Percentiles rank a stretch among this genome's conserved stretches.
These are phyloP conservation scores for Chloroclystis v-ata DNA, from an alignment of 2,888 invertebrate species.

Conservation along the genomic window DNA sequence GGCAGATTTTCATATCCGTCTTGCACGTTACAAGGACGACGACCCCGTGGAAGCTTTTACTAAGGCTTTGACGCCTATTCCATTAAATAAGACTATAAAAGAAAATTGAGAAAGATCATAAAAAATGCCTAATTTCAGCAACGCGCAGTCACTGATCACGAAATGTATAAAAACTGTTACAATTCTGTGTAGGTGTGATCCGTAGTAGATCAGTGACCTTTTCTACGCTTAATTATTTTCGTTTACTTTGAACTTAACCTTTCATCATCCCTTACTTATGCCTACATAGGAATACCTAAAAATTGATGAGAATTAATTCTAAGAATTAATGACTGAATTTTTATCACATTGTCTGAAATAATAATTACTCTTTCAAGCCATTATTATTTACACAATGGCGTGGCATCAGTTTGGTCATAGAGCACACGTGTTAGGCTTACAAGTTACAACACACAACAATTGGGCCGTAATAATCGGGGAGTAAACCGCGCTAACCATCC, in stretches of 20 bases:
- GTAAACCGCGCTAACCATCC: conserved; percentile 40
- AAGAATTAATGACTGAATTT: no score
- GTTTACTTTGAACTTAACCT: no score
- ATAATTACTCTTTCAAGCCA: no score
- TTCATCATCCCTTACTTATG: no score
- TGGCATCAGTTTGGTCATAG: conserved; percentile 19
- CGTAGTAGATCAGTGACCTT: conserved; percentile 6
- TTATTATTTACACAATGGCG: conserved; percentile 16
- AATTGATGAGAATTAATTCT: no score
- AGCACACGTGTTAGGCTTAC: conserved; percentile 50
- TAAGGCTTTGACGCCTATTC: conserved; percentile 24
- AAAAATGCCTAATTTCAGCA: conserved; percentile 25
- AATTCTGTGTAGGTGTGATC: conserved; percentile 6
- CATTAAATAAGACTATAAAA: conserved; percentile 24
- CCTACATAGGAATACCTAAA: no score
- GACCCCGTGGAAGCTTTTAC: conserved; percentile 28
- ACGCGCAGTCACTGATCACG: conserved; percentile 10
- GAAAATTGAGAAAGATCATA: conserved; percentile 28
- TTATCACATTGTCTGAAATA: conserved; percentile 8
- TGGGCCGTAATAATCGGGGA: conserved; percentile 66
- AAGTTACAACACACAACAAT: conserved; percentile 59
- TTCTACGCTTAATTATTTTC: neutral
- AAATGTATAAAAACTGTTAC: conserved; percentile 7
- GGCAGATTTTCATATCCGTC: conserved; percentile 19
- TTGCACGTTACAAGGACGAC: conserved; percentile 28